phyloP scores from a whole-genome alignment of 1,140 invertebrate genomes.

The Dolichoris vasculosae region DNA sequence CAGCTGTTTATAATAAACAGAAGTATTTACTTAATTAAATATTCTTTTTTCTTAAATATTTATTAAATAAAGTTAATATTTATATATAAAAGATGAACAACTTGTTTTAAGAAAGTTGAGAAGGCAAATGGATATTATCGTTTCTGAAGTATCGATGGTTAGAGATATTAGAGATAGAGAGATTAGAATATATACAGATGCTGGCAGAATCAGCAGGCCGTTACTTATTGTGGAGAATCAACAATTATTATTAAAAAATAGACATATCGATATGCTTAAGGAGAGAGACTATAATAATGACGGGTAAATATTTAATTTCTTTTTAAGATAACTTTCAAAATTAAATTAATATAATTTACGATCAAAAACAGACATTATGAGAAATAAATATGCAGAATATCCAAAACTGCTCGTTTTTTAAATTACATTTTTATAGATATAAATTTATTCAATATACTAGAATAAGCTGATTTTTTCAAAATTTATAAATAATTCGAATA shows the following conservation, averaged over 20 bases:
- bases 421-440: too few relatives aligned
- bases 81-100: not conserved
- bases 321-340: not conserved
- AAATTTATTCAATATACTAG: too few relatives aligned
- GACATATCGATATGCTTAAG: slow-evolving; percentile 58
- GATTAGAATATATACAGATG: slow-evolving; percentile 62
- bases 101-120: slow-evolving; percentile 56
- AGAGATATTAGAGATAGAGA: slow-evolving; percentile 62
- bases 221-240: slow-evolving; percentile 61
- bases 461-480: too few relatives aligned
- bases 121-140: slow-evolving; percentile 63
- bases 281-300: slow-evolving; percentile 54
- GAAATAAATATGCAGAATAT: too few relatives aligned
- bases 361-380: too few relatives aligned
- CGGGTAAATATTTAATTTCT: slow-evolving; percentile 46
- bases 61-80: slow-evolving; percentile 23
- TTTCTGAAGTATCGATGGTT: slow-evolving; percentile 62
- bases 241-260: slow-evolving; percentile 55
- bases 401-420: too few relatives aligned
- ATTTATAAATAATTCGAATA: too few relatives aligned
- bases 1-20: too few relatives aligned
- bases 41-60: too few relatives aligned
- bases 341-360: too few relatives aligned
- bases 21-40: too few relatives aligned
- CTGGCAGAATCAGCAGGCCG: slow-evolving; percentile 61